Evolutionary conservation across 2,797 vertebrate genomes (phyloP).

Genomic region (Mallotus villosus): DNA sequence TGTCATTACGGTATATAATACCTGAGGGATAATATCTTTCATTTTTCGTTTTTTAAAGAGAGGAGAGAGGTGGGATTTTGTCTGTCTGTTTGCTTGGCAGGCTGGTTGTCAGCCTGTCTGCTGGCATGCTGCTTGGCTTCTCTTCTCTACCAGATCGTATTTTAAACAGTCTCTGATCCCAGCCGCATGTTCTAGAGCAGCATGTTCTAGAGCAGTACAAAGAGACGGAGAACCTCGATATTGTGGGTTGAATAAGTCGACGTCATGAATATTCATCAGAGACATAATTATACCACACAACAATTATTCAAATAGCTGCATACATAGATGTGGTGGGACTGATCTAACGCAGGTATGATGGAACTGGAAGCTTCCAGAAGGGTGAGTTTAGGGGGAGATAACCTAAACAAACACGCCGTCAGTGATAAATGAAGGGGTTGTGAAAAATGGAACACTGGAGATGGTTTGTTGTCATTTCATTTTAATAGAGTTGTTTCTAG

Average conservation of each 20-base stretch:
- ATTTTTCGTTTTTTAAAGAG: too few species aligned
- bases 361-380: neutral
- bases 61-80: neutral
- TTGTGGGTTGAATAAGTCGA: neutral
- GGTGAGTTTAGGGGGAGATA: neutral
- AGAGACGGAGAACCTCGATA: neutral
- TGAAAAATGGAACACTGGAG: slow-evolving; percentile 7
- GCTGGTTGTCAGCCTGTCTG: neutral
- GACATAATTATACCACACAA: neutral
- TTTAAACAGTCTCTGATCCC: neutral
- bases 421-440: slow-evolving; percentile 10
- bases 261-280: slow-evolving; percentile 6
- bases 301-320: slow-evolving; percentile 4
- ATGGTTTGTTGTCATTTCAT: slow-evolving; percentile 13
- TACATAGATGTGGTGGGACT: neutral
- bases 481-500: slow-evolving; percentile 20
- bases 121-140: neutral
- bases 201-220: neutral
- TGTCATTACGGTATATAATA: neutral
- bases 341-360: neutral
- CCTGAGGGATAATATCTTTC: too few species aligned
- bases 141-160: neutral
- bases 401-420: slow-evolving; percentile 9
- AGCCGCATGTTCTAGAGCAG: neutral
- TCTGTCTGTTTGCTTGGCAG: neutral